Evolutionary conservation across 2,888 invertebrate genomes (phyloP).

Genomic region (Netelia inedita): DNA sequence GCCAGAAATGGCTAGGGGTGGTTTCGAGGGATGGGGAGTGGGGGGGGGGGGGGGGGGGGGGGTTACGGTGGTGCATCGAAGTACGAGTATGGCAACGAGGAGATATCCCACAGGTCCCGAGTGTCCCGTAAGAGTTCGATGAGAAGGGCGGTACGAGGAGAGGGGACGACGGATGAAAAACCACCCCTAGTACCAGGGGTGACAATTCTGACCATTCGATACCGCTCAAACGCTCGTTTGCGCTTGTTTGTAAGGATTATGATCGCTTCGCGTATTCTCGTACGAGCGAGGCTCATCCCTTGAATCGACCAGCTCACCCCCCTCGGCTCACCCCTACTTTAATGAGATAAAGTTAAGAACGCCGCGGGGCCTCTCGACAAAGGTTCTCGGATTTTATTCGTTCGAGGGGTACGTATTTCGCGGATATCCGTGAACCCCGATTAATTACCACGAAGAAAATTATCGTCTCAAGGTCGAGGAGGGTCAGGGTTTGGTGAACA

Average conservation of each 20-base stretch:
- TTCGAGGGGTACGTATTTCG: background rate
- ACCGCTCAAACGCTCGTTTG: slow-evolving; percentile 84
- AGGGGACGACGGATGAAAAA: slow-evolving; percentile 52
- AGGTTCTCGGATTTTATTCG: background rate
- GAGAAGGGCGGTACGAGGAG: slow-evolving; percentile 26
- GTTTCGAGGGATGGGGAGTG: slow-evolving; percentile 37
- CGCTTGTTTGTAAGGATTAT: slow-evolving; percentile 82
- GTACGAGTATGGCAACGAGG: slow-evolving; percentile 25
- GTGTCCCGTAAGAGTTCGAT: slow-evolving; percentile 25
- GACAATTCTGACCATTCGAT: slow-evolving; percentile 82
- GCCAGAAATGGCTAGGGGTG: slow-evolving; percentile 59
- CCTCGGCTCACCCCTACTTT: slow-evolving; percentile 50
- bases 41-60: slow-evolving; percentile 21
- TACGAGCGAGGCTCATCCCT: slow-evolving; percentile 59
- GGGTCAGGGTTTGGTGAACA: too few relatives aligned
- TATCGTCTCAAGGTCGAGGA: too few relatives aligned
- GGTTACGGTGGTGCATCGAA: slow-evolving; percentile 32
- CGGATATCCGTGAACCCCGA: too few relatives aligned
- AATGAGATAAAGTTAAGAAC: slow-evolving; percentile 72
- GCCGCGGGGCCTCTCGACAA: slow-evolving; percentile 1
- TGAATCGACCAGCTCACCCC: slow-evolving; percentile 1
- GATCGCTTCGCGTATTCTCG: slow-evolving; percentile 75
- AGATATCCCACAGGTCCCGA: slow-evolving; percentile 80
- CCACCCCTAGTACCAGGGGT: slow-evolving; percentile 73
- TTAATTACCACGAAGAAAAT: too few relatives aligned